phyloP scores from a whole-genome alignment of 2,113 vertebrate species.

The Nothobranchius furzeri region DNA sequence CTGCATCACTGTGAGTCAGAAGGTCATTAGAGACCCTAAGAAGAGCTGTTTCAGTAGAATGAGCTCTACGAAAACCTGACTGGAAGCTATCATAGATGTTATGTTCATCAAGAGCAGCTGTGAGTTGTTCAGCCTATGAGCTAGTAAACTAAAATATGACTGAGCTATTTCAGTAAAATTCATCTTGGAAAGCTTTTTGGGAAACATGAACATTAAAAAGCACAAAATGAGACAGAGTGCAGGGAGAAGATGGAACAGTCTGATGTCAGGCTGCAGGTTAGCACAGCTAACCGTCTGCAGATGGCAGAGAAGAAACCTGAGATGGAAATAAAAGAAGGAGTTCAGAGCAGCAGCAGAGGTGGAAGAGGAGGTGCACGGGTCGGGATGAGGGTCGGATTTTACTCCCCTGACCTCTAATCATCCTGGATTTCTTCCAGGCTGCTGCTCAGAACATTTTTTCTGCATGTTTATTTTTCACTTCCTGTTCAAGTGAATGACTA shows the following conservation, averaged over 20 bases:
- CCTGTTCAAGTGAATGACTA: constrained; percentile 64
- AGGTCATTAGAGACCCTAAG: too few species aligned
- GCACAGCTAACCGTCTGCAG: constrained; percentile 60
- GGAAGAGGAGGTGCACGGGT: constrained; percentile 14
- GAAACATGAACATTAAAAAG: background rate
- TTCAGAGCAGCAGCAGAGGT: constrained; percentile 44
- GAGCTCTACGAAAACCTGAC: too few species aligned
- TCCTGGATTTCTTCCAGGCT: constrained; percentile 50
- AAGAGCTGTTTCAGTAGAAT: too few species aligned
- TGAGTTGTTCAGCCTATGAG: too few species aligned
- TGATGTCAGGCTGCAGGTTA: constrained; percentile 47
- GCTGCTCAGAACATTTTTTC: constrained; percentile 14
- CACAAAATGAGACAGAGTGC: background rate
- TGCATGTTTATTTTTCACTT: constrained; percentile 63
- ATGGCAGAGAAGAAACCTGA: constrained; percentile 61
- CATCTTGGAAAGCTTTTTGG: too few species aligned
- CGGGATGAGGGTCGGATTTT: too few species aligned
- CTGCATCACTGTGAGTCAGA: too few species aligned
- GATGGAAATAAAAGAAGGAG: constrained; percentile 65
- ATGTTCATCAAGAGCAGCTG: too few species aligned
- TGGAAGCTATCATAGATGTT: too few species aligned
- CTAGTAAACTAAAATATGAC: background rate
- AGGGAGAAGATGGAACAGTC: background rate
- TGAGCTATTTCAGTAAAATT: background rate
- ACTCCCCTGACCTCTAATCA: constrained; percentile 67